phyloP scores from a whole-genome alignment of 2,888 invertebrate species.

The Phrixothrix hirtus region DNA sequence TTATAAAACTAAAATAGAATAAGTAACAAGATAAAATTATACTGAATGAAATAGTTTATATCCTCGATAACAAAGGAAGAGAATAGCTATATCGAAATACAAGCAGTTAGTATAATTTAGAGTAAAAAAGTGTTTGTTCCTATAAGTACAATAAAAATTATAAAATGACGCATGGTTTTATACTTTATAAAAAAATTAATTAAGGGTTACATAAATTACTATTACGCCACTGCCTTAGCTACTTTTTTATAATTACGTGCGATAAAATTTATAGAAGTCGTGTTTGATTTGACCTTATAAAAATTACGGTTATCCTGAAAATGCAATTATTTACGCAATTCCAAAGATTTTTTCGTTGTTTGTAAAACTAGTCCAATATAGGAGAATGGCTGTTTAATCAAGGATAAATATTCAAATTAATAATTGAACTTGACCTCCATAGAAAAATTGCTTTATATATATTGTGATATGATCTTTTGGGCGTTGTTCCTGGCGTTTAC shows the following conservation, averaged over 20 bases:
- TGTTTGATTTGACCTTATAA: constrained; percentile 24
- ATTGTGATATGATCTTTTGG: background rate
- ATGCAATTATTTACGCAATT: constrained; percentile 3
- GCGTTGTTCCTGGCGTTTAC: background rate
- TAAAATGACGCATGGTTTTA: too few relatives aligned
- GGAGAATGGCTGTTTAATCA: background rate
- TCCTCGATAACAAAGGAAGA: too few relatives aligned
- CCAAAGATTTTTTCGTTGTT: background rate
- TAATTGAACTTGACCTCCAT: background rate
- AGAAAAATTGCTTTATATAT: background rate
- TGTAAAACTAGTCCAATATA: background rate
- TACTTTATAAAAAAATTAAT: too few relatives aligned
- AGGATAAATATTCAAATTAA: background rate
- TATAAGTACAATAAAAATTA: too few relatives aligned
- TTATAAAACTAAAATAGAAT: too few relatives aligned
- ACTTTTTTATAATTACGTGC: constrained; percentile 26
- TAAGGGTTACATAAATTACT: background rate
- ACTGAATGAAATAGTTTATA: too few relatives aligned
- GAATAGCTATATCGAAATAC: too few relatives aligned
- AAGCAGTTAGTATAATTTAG: too few relatives aligned
- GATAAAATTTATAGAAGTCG: constrained; percentile 28
- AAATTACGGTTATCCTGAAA: constrained; percentile 20
- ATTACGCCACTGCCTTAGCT: constrained; percentile 8
- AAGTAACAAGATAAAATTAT: too few relatives aligned
- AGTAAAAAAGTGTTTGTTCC: too few relatives aligned